Base-by-base conservation (phyloP, 2,797 vertebrate genomes). In the Pangasius krempfi region DNA sequence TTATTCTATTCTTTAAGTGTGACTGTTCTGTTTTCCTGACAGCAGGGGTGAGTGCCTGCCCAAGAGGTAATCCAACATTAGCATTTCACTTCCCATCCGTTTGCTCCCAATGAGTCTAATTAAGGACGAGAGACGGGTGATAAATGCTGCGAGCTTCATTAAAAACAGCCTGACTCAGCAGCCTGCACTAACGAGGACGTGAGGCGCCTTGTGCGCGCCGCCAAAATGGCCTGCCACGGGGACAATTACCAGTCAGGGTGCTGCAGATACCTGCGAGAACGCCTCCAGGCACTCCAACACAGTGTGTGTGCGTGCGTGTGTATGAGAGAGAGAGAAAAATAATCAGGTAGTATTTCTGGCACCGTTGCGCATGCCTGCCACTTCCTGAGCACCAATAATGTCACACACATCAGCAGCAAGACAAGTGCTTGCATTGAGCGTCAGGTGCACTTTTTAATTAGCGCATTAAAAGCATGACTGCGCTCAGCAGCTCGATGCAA, bases 101-200 rank as follows among this genome's bases (percentile, higher is more conserved):
- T 89, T 70, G 87, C 92, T 92, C 92, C 92, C 92, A 92, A 93
- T 90, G 92, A 93, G 92, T 93, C 89, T 92, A 95, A 96, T 96
- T 96, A 95, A 93, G 93, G 94, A 91, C 52, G 87, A 85, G 78
- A 90, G 89, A 89, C 62, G 82, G 90, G 89, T 90, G 92, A 93
- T 93, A 92, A 92, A 93, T 91, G 92, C 89, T 87, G 82, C 44
- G 87, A 90, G 94, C 92, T 95, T 96, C 95, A 95, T 96, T 96
- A 95, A 95, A 80, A 94, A 94, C 92, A 94, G 88, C 93, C 95
- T 96, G 95, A 96, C 92, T 96, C 95, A 96, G 96, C 94, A 94
- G 90, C 89, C 84, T 54, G 84, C 50, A 18, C 84, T 90, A 87
- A 87, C 86, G 9, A 84, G 89, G 88, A 90, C 79, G 82, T 40